Conservation (phyloP, 1,140 invertebrate species). For the Augochlora pura region DNA sequence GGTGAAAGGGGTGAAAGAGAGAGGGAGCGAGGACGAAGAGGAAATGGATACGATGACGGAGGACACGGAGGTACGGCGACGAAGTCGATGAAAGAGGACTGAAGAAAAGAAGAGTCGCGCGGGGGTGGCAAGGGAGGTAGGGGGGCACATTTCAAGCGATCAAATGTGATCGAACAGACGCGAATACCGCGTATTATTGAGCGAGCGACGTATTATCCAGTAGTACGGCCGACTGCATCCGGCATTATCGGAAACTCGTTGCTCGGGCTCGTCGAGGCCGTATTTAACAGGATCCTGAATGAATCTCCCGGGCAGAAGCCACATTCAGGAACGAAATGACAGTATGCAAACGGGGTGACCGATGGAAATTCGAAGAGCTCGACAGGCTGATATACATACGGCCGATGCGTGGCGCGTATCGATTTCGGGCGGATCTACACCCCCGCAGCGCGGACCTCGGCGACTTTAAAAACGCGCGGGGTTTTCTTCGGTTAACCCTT, state of each 20-base stretch:
- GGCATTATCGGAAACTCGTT: constrained; percentile 75
- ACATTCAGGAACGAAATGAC: constrained; percentile 51
- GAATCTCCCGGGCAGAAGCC: constrained; percentile 32
- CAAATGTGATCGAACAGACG: constrained; percentile 65
- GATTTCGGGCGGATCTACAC: background rate
- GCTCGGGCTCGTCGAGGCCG: constrained; percentile 63
- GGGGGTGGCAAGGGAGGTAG: background rate
- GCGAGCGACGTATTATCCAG: constrained; percentile 70
- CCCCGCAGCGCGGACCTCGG: background rate
- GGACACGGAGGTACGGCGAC: constrained; percentile 3
- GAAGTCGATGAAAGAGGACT: constrained; percentile 9
- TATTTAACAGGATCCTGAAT: constrained; percentile 68
- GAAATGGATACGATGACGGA: constrained; percentile 38
- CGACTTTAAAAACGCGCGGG: no score
- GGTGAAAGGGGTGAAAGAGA: no score
- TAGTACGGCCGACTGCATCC: constrained; percentile 72
- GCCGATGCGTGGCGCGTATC: background rate
- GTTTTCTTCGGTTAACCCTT: no score
- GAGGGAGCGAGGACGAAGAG: background rate
- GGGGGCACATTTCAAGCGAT: constrained; percentile 50
- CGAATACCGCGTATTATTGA: constrained; percentile 66
- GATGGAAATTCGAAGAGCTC: constrained; percentile 12
- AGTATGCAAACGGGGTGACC: constrained; percentile 12
- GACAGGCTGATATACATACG: background rate
- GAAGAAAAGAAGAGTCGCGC: constrained; percentile 5